A percentile compares a stretch with the other conserved stretches of the same genome.
These are phyloP conservation scores for Hipposideros larvatus DNA, from an alignment of 2,797 vertebrate species.

Conservation along the genomic window DNA sequence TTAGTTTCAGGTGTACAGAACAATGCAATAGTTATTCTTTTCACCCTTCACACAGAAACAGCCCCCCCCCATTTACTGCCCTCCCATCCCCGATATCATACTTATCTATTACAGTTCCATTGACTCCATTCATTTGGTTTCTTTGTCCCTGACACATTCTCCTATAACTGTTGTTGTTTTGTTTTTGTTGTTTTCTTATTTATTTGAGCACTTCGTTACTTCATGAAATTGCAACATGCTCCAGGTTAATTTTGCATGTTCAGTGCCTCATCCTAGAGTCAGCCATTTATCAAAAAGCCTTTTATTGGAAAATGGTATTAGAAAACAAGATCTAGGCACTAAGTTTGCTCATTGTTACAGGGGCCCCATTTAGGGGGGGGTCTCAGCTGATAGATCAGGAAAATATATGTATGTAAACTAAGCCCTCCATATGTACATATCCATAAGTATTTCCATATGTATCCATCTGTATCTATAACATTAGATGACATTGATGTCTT, in stretches of 20 bases:
- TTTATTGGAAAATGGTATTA: neutral
- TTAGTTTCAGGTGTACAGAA: no score
- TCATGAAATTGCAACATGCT: no score
- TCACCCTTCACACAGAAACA: no score
- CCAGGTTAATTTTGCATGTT: neutral
- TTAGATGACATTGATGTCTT: neutral
- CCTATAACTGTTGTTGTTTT: neutral
- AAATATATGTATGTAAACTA: neutral
- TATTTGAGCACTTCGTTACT: neutral
- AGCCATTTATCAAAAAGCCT: neutral
- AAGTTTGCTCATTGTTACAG: neutral
- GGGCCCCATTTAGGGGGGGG: neutral
- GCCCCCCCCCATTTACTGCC: no score
- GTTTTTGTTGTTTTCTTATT: neutral
- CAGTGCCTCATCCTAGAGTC: neutral
- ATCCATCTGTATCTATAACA: neutral
- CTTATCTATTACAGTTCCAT: no score
- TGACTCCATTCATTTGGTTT: neutral
- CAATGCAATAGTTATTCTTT: no score
- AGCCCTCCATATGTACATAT: neutral
- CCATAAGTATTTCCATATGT: neutral
- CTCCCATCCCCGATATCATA: no score
- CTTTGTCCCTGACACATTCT: neutral
- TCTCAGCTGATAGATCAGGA: neutral
- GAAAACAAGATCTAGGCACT: neutral